Base-by-base conservation (phyloP, 2,797 vertebrate species). In the Cercopithecus mitis region DNA sequence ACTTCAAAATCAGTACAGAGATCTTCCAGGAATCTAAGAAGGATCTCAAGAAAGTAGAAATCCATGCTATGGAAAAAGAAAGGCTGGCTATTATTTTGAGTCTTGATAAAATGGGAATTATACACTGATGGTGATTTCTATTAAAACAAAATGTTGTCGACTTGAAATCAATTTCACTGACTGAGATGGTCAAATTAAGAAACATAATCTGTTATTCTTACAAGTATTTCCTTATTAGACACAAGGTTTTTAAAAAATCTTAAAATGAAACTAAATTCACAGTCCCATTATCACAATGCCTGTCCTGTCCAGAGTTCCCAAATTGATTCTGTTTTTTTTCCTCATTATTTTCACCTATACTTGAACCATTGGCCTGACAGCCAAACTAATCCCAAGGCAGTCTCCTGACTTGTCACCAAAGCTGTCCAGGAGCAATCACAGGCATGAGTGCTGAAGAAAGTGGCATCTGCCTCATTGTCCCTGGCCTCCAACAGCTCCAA, bases 301-400 rank as follows among this genome's bases (percentile, higher is more conserved):
- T 64, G 22, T 79, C 41, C 72, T 94, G 4, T 41, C 45, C 61
- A 45, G 79, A 86, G 75, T 45, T 82, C 73, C 41, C 55, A 39
- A 88, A 84, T 14, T 72, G 57, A 91, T 33, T 91, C 47, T 80
- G n/a, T 1, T 95, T 94, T 91, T 88, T 94, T 86, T 75, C n/a
- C 72, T 70, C 17, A 72, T 97, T 64, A 89, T 97, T 96, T 96
- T 98, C 77, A 67, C 79, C 82, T 97, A 22, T 58, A 64, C 11
- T 72, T 76, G 82, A 86, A 50, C 77, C 77, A 88, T 90, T 96
- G 39, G 88, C 5, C 47, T 94, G 90, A 82, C 82, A 88, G 39
- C n/a, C 76, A 91, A 83, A 80, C 77, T 91, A 95, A 91, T 95
- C 41, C 67, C 30, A 41, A 58, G 86, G 82, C 33, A 83, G 77